Evolutionary conservation across 1,140 invertebrate species (phyloP), one percentile per base, ranked within the genome.

Genomic region (Reticulitermes speratus): DNA sequence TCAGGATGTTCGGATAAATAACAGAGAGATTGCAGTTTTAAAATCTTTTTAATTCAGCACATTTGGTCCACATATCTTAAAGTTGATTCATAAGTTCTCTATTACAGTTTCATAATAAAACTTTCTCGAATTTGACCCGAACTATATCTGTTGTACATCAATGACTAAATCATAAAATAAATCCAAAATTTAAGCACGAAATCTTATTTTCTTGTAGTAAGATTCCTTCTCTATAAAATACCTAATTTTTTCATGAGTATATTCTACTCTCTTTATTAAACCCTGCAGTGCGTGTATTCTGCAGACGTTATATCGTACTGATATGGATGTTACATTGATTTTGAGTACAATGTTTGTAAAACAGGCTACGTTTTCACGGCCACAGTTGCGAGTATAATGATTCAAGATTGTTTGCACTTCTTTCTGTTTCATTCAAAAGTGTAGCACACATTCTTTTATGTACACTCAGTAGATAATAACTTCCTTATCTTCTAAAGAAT

Each of bases 51-150:
- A 75, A 75, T 75, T 75, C 65, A 75, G 65, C 65, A 75, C 65
- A 75, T 75, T 75, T 75, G 65, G 65, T 75, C 65, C 65, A 75
- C 65, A 75, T 75, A 75, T 75, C 65, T 25, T 30, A 75, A 75
- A 75, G n/a, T 1, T 75, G 14, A n/a, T 65, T 65, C 59, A 65
- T 65, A 65, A 65, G 25, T 16, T 65, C 19, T 21, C 6, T 75
- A 3, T 75, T 75, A 75, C 65, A 75, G 7, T 75, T 75, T 75
- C 14, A 75, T 25, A 75, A 75, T 75, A 30, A 30, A 75, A 30
- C n/a, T 75, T 3, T 23, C 14, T 75, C 65, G 52, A 55, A 16
- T 75, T n/a, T 75, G n/a, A 75, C n/a, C 65, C 65, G 65, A 75
- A 75, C 65, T 30, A 75, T 75, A 75, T 16, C 9, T 30, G n/a